Percentiles rank a stretch among this genome's conserved stretches.
These are phyloP conservation scores for Cynopterus brachyotis DNA, from an alignment of 2,113 vertebrate species.

Conservation along the genomic window DNA sequence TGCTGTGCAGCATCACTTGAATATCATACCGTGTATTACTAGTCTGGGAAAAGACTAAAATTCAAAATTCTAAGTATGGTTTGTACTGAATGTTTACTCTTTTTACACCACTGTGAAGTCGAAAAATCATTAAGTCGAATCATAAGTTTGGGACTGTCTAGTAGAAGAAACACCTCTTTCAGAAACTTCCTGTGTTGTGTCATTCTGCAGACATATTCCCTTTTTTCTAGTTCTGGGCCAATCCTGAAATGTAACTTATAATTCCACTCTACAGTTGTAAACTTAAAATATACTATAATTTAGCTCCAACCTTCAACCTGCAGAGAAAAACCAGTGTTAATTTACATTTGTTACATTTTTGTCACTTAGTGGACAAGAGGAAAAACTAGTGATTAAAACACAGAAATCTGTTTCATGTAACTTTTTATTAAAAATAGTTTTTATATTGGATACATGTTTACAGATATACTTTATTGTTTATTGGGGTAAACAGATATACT, in stretches of 20 bases:
- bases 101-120: neutral
- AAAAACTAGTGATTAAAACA: slow-evolving; percentile 60
- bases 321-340: slow-evolving; percentile 16
- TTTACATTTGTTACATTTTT: neutral
- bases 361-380: neutral
- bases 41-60: neutral
- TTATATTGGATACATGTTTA: slow-evolving; percentile 76
- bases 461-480: slow-evolving; percentile 61
- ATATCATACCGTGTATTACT: neutral
- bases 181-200: neutral
- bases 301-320: slow-evolving; percentile 16
- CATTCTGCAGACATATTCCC: neutral
- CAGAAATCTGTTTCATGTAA: slow-evolving; percentile 61
- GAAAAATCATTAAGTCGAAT: neutral
- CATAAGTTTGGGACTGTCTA: neutral
- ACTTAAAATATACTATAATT: neutral
- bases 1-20: neutral
- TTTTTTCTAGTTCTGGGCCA: neutral
- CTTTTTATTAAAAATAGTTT: slow-evolving; percentile 86
- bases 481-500: slow-evolving; percentile 63
- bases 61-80: neutral
- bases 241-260: neutral
- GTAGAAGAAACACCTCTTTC: neutral
- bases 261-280: neutral
- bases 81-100: neutral